Conservation (phyloP, 2,113 vertebrate species). For the Trogon melanurus region DNA sequence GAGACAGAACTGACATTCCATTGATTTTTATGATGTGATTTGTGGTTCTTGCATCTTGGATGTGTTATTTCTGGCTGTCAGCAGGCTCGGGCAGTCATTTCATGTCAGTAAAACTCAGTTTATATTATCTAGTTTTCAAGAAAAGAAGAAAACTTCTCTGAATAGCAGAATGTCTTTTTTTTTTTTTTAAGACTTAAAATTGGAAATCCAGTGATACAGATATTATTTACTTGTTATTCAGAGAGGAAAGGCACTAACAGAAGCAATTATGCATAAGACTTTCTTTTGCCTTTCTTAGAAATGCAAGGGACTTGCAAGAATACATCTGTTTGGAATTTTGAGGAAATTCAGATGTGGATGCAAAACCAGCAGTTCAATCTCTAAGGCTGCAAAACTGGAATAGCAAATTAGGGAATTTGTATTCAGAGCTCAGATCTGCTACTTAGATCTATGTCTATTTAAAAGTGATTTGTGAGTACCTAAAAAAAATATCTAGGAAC, state of each 20-base stretch:
- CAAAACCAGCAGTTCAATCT: neutral
- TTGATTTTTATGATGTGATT: neutral
- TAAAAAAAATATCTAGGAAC: neutral
- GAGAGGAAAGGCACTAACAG: neutral
- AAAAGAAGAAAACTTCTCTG: neutral
- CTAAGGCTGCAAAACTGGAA: neutral
- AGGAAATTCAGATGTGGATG: slow-evolving; percentile 12
- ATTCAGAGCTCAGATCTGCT: neutral
- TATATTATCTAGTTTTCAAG: neutral
- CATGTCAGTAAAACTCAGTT: neutral
- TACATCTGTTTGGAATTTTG: neutral
- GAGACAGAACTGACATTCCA: neutral
- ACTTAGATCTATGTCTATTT: slow-evolving; percentile 21
- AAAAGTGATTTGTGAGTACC: slow-evolving; percentile 26
- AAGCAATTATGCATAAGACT: neutral
- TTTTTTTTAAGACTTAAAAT: neutral
- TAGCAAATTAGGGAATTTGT: slow-evolving; percentile 16
- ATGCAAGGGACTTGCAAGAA: neutral
- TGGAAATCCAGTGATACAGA: neutral
- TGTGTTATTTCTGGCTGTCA: neutral
- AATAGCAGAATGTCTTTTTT: neutral
- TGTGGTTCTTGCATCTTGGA: neutral
- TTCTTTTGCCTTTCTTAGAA: slow-evolving; percentile 3
- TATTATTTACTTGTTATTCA: slow-evolving; percentile 15
- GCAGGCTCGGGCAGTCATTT: neutral